phyloP scores from a whole-genome alignment of 2,113 vertebrate genomes.

The Phaethornis superciliosus region DNA sequence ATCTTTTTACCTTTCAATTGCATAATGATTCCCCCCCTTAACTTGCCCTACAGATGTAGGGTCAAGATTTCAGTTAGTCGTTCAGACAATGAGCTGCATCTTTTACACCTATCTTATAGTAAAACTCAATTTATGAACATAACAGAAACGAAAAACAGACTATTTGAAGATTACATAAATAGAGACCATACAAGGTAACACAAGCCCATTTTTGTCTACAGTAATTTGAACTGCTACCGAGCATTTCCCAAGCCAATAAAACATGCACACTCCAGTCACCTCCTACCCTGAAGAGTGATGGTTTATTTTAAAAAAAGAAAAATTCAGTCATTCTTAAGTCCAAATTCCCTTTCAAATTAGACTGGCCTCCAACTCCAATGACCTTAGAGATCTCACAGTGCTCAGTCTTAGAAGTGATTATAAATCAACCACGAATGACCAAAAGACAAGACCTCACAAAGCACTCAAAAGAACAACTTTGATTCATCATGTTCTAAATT shows the following conservation, averaged over 20 bases:
- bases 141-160: not conserved
- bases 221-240: not conserved
- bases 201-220: not conserved
- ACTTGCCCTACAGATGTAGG: not conserved
- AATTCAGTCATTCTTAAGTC: not conserved
- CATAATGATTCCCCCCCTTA: not conserved
- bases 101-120: not conserved
- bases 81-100: not conserved
- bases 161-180: not conserved
- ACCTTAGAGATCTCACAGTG: not conserved
- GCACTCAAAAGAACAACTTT: not conserved
- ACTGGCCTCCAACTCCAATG: not conserved
- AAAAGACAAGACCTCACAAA: not conserved
- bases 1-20: not conserved
- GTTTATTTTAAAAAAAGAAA: not conserved
- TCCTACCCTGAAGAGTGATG: not conserved
- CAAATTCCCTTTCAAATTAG: not conserved
- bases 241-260: not conserved
- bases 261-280: rapidly evolving
- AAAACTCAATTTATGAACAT: not conserved
- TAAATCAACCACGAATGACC: not conserved
- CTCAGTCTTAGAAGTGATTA: not conserved
- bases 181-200: not conserved
- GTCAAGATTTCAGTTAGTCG: not conserved
- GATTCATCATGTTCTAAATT: not conserved